A percentile compares a stretch with the other conserved stretches of the same genome.
These are phyloP conservation scores for Hirtodrosophila duncani DNA, from an alignment of 2,888 invertebrate species.

Conservation along the genomic window DNA sequence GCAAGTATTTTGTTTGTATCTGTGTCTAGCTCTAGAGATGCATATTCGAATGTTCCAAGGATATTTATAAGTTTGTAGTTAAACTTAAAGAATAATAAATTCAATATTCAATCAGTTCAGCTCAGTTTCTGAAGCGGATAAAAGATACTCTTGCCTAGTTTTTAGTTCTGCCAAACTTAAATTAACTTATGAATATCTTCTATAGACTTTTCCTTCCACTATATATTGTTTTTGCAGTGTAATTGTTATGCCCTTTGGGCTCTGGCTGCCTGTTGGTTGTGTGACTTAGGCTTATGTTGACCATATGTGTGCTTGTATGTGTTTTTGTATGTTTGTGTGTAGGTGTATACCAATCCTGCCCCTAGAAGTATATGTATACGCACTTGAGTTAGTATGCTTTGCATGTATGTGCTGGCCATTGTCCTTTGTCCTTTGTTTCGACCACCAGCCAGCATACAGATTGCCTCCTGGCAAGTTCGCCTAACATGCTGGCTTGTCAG, in stretches of 20 bases:
- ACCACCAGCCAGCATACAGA: not conserved
- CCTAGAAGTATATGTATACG: not conserved
- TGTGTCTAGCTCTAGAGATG: too few relatives aligned
- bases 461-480: not conserved
- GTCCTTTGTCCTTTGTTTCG: conserved; percentile 33
- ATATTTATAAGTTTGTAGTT: too few relatives aligned
- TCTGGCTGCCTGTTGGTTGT: conserved; percentile 15
- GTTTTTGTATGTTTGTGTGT: conserved; percentile 7
- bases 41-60: too few relatives aligned
- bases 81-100: too few relatives aligned
- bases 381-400: conserved; percentile 6
- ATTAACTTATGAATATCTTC: too few relatives aligned
- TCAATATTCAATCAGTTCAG: too few relatives aligned
- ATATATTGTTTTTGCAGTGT: conserved; percentile 15
- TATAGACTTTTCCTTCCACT: not conserved
- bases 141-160: too few relatives aligned
- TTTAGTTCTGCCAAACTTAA: too few relatives aligned
- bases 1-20: too few relatives aligned
- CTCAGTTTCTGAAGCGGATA: too few relatives aligned
- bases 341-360: not conserved
- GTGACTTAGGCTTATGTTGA: conserved; percentile 49
- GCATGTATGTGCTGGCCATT: conserved; percentile 46
- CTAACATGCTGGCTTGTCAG: conserved; percentile 18
- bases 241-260: conserved; percentile 1
- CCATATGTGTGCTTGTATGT: conserved; percentile 39